Base-by-base conservation (phyloP, 2,797 vertebrate species). In the Scolopax bukidnonensis region DNA sequence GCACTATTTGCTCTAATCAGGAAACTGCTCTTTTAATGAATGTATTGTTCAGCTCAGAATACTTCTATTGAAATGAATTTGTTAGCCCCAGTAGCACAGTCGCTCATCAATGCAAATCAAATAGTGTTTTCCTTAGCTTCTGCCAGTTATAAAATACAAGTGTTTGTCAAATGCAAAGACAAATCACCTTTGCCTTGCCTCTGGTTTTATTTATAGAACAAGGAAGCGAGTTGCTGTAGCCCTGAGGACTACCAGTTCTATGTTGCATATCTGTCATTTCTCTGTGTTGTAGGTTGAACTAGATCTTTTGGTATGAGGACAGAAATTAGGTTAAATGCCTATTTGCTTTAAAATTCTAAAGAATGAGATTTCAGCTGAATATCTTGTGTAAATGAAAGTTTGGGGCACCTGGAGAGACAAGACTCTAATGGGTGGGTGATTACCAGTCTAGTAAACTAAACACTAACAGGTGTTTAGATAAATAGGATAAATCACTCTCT, bases 11-110 rank as follows among this genome's bases (percentile, higher is more conserved):
- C 69, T 90, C 91, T 95, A 86, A 94, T 95, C 91, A 96, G 65
- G 53, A 95, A 97, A 94, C 77, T 59, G 61, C 59, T 94, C 74
- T 90, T 96, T 95, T 95, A 96, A 96, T 90, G 76, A 95, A 93
- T 82, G 75, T 30, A 92, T 94, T 93, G 78, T 95, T 94, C 81
- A 68, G 40, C 70, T 87, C 56, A 28, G 75, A 95, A 80, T 61
- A 70, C 23, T 86, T 93, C 65, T 81, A 40, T 77, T 95, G 82
- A 94, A 95, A 88, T 77, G 69, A 79, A 76, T 91, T 93, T 81
- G 60, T 75, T 95, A 93, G 69, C 48, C 21, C 14, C 59, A 40
- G 60, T 84, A 89, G 86, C 10, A 10, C 47, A 64, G 82, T 71
- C 1, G 6, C 80, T 95, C 86, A 87, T 93, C 93, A 96, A 96